Evolutionary conservation across 1,140 invertebrate genomes (phyloP), one percentile per base, ranked within the genome.

Genomic region (Drosophila arawakana): DNA sequence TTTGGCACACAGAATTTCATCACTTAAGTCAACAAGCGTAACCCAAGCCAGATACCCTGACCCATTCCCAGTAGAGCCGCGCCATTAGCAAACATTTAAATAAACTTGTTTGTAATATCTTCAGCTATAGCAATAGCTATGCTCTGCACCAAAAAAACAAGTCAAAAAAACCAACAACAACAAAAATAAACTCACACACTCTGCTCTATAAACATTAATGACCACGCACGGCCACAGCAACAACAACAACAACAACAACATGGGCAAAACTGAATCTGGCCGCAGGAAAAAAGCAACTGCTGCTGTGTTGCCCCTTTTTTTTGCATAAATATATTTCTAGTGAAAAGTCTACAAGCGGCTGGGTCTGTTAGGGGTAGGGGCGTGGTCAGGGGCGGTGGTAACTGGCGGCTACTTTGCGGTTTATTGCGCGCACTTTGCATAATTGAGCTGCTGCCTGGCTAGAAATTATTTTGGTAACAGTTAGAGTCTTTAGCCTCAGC

Each of bases 11-110:
- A 75, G 78, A 85, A 86, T 90, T 90, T 90, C 85, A 90, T 90
- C 85, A 90, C 81, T 90, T 90, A 90, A 90, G 85, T 90, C 81
- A 90, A 90, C 81, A 90, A 86, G 82, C 82, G 82, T 86, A 86
- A 86, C 82, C 82, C 82, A 86, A 86, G 82, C 76, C 37, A 21
- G 9, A n/a, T 21, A 21, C 41, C 55, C 37, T 25, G 21, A 21
- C 58, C 35, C 47, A 50, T 30, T 18, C 55, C 57, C 65, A 77
- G 68, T 69, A 59, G 82, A 75, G 78, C 86, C 82, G 80, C 88
- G 67, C 86, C 86, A 90, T 90, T 90, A 90, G 86, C 82, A 90
- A 90, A 90, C 86, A 90, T 90, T 90, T 90, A 90, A 90, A 90
- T 90, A 90, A 90, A 90, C 81, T 77, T 78, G 74, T 80, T 76